These are phyloP conservation scores for Drosophila sucinea DNA, from an alignment of 1,140 invertebrate genomes.

Conservation along the genomic window DNA sequence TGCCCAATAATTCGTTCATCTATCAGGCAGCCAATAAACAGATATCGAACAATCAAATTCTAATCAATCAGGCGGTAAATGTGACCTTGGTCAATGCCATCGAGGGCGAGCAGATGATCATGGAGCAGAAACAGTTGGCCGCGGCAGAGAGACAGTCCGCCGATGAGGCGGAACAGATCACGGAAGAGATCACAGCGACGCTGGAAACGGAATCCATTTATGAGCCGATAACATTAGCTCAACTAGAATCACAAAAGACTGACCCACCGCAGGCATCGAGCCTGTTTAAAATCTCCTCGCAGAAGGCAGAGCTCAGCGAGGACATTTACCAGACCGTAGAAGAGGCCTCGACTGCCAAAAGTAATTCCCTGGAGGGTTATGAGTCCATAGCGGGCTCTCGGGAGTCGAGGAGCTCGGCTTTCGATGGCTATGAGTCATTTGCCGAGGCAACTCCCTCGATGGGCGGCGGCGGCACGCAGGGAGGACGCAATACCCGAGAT, in stretches of 20 bases:
- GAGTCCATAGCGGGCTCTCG: constrained; percentile 73
- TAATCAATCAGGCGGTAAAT: constrained; percentile 74
- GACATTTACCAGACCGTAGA: constrained; percentile 77
- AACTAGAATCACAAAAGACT: constrained; percentile 55
- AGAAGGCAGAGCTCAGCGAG: constrained; percentile 35
- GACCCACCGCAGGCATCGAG: constrained; percentile 53
- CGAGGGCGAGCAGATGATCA: constrained; percentile 69
- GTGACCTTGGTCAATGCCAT: constrained; percentile 73
- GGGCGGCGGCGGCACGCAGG: constrained; percentile 15
- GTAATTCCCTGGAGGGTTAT: constrained; percentile 70
- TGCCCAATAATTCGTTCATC: constrained; percentile 74
- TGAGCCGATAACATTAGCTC: constrained; percentile 64
- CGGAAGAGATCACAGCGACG: too few relatives aligned
- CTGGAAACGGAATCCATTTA: constrained; percentile 59
- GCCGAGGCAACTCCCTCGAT: constrained; percentile 23
- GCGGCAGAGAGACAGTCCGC: constrained; percentile 8
- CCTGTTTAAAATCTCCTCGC: constrained; percentile 52
- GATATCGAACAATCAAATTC: constrained; percentile 65
- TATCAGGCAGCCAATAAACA: constrained; percentile 71
- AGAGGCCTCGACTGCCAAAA: constrained; percentile 36
- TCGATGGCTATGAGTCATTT: constrained; percentile 75
- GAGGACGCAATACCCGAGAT: constrained; percentile 73
- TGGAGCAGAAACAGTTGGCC: constrained; percentile 69
- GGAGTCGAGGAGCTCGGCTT: constrained; percentile 23
- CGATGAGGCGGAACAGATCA: background rate